phyloP scores from a whole-genome alignment of 2,888 invertebrate species.

The Pecten maximus region DNA sequence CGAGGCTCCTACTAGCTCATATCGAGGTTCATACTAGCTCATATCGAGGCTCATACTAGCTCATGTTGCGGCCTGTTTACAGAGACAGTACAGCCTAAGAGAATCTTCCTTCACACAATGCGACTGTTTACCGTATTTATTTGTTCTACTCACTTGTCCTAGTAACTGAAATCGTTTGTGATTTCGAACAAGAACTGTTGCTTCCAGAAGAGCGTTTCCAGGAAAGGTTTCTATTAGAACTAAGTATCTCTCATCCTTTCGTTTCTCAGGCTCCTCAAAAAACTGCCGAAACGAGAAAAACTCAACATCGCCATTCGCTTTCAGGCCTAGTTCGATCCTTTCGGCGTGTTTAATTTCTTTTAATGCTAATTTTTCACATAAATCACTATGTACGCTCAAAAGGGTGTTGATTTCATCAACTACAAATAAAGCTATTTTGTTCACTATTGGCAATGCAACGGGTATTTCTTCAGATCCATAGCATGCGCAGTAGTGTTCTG shows the following conservation, averaged over 20 bases:
- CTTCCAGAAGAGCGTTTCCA: conserved; percentile 64
- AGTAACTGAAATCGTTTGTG: conserved; percentile 55
- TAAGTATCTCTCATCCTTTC: conserved; percentile 59
- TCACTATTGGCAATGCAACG: conserved; percentile 83
- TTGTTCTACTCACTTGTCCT: conserved; percentile 64
- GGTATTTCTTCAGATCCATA: conserved; percentile 89
- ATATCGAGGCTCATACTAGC: background rate
- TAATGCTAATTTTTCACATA: conserved; percentile 86
- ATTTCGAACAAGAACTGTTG: conserved; percentile 55
- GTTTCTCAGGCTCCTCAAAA: conserved; percentile 85
- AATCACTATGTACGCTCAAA: conserved; percentile 79
- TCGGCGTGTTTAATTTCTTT: conserved; percentile 56
- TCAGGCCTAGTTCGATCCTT: conserved; percentile 55
- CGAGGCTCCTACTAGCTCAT: no score
- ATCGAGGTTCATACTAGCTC: no score
- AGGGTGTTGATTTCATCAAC: conserved; percentile 68
- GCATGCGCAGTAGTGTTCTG: conserved; percentile 97
- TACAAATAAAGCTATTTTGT: conserved; percentile 84
- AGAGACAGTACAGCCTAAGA: conserved; percentile 62
- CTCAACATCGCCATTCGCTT: conserved; percentile 56
- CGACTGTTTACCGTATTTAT: conserved; percentile 66
- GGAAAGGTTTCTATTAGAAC: conserved; percentile 62
- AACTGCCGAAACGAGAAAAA: conserved; percentile 85
- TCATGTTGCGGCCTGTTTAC: conserved; percentile 47
- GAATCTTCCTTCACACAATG: conserved; percentile 59